These are phyloP conservation scores for Eolophus roseicapilla DNA, from an alignment of 2,113 vertebrate species.

Conservation along the genomic window DNA sequence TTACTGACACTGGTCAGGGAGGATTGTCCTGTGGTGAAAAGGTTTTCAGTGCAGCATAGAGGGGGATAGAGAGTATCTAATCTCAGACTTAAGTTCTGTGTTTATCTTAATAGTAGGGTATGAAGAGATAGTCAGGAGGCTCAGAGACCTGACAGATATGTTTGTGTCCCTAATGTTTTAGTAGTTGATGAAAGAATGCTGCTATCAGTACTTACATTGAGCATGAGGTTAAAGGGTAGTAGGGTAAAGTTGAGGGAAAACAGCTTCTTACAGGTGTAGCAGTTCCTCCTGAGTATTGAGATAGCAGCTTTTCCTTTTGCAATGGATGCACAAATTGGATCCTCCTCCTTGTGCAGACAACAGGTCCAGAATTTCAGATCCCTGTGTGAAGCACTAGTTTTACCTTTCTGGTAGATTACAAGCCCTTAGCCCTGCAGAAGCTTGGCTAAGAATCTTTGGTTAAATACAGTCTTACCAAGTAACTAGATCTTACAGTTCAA, in stretches of 20 bases:
- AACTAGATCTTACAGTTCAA: not conserved
- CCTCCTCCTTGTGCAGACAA: not conserved
- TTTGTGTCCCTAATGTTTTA: not conserved
- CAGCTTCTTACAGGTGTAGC: not conserved
- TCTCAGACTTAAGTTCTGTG: not conserved
- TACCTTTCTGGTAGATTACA: accelerated
- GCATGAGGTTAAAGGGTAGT: not conserved
- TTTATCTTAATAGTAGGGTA: not conserved
- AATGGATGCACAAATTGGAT: not conserved
- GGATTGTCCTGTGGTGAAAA: not conserved
- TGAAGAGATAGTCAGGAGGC: not conserved
- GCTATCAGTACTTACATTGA: not conserved
- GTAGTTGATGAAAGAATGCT: not conserved
- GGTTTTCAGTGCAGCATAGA: not conserved
- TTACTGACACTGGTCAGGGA: not conserved
- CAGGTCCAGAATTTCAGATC: not conserved
- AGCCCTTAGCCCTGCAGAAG: not conserved
- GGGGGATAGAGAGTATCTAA: not conserved
- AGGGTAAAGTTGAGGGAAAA: not conserved
- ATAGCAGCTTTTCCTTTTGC: not conserved
- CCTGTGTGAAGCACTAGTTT: not conserved
- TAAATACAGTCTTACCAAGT: not conserved
- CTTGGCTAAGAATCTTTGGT: not conserved
- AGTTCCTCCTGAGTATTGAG: not conserved
- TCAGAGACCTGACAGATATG: not conserved